Evolutionary conservation across 1,140 invertebrate genomes (phyloP).

Genomic region (Propsilocerus akamusi): DNA sequence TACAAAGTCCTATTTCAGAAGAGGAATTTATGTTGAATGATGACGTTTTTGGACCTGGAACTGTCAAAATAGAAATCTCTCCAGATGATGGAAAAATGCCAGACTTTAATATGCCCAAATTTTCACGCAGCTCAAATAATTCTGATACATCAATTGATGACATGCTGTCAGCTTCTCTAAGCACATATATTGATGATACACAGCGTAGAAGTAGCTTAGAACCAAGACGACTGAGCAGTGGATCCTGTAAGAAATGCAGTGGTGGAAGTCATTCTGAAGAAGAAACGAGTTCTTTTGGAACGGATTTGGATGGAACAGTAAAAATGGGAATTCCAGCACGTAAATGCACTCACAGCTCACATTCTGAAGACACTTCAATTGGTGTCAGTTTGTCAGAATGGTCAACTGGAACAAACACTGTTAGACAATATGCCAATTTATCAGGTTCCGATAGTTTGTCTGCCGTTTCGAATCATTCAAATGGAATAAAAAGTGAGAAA

Average conservation of each 20-base stretch:
- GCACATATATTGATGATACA: slow-evolving; percentile 22
- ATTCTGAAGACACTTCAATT: slow-evolving; percentile 67
- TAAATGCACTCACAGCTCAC: slow-evolving; percentile 54
- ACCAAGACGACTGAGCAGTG: slow-evolving; percentile 19
- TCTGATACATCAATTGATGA: slow-evolving; percentile 39
- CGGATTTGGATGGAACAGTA: slow-evolving; percentile 58
- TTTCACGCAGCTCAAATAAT: slow-evolving; percentile 40
- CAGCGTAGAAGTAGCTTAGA: slow-evolving; percentile 20
- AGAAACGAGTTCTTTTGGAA: slow-evolving; percentile 42
- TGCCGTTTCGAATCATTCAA: slow-evolving; percentile 31
- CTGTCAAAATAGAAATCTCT: slow-evolving; percentile 30
- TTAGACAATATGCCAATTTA: slow-evolving; percentile 52
- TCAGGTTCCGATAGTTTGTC: slow-evolving; percentile 39
- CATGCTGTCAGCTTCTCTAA: slow-evolving; percentile 28
- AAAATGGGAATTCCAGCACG: slow-evolving; percentile 54
- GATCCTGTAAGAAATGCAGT: slow-evolving; percentile 35
- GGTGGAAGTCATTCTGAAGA: slow-evolving; percentile 46
- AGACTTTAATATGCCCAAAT: slow-evolving; percentile 23
- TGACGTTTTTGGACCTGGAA: slow-evolving; percentile 40
- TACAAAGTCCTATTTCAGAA: slow-evolving; percentile 37
- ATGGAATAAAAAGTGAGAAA: slow-evolving; percentile 36
- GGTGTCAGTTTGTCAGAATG: slow-evolving; percentile 66
- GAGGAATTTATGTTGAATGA: slow-evolving; percentile 40
- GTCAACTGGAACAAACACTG: slow-evolving; percentile 64
- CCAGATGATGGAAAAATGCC: slow-evolving; percentile 24